These are phyloP conservation scores for Acrobeloides nanus DNA, from an alignment of 2,888 invertebrate species.

Conservation along the genomic window DNA sequence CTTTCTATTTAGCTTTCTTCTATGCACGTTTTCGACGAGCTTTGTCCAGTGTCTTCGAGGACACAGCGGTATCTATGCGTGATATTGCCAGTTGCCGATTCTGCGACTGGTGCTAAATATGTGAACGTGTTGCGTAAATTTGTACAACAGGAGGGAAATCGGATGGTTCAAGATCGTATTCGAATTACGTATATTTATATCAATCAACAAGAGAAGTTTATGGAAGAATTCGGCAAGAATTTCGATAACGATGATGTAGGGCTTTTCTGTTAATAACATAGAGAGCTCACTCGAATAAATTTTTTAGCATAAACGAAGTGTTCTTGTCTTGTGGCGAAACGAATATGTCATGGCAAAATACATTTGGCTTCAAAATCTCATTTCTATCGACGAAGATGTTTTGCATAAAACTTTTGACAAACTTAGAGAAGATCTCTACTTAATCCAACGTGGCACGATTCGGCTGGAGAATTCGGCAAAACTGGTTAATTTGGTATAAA, in stretches of 20 bases:
- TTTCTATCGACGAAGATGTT: constrained; percentile 25
- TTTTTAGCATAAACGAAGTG: constrained; percentile 22
- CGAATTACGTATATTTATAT: constrained; percentile 35
- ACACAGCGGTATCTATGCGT: constrained; percentile 40
- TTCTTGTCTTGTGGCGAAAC: constrained; percentile 46
- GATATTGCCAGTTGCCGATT: constrained; percentile 33
- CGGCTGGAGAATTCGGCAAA: constrained; percentile 25
- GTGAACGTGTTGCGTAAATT: constrained; percentile 32
- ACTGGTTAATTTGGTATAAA: constrained; percentile 14
- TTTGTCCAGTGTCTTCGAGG: constrained; percentile 54
- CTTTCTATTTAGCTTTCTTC: constrained; percentile 53
- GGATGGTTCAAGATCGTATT: constrained; percentile 16
- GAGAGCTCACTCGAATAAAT: constrained; percentile 1
- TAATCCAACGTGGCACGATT: constrained; percentile 15
- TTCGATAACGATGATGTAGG: constrained; percentile 8
- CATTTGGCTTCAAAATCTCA: constrained; percentile 37
- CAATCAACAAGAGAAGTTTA: constrained; percentile 37
- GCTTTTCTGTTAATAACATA: background rate
- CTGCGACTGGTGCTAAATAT: constrained; percentile 23
- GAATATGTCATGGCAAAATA: constrained; percentile 41
- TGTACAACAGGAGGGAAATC: constrained; percentile 18
- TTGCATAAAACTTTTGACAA: constrained; percentile 26
- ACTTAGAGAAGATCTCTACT: constrained; percentile 26
- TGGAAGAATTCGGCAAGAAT: constrained; percentile 35
- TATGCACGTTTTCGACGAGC: constrained; percentile 55